Evolutionary conservation across 1,140 invertebrate genomes (phyloP).

Genomic region (Brachionus rubens): DNA sequence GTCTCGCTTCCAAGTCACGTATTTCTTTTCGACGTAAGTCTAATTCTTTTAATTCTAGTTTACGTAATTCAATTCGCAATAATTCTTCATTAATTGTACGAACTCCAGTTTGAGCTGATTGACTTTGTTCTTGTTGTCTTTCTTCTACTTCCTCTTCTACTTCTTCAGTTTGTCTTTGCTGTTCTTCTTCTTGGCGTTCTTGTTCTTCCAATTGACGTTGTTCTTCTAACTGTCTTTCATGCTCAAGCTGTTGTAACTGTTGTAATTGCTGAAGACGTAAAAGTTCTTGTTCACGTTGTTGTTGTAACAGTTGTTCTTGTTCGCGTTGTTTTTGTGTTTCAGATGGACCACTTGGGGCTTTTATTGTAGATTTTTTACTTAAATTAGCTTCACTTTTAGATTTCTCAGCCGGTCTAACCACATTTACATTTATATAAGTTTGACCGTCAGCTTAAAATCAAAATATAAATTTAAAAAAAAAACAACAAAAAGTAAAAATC

Average conservation of each 20-base stretch:
- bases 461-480: background rate
- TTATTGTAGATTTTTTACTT: background rate
- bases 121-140: background rate
- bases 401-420: background rate
- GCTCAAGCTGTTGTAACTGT: background rate
- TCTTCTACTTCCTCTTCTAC: background rate
- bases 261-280: background rate
- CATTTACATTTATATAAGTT: constrained; percentile 35
- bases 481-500: too few species aligned
- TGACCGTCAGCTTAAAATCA: background rate
- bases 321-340: background rate
- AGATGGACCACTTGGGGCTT: background rate
- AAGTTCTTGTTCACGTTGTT: background rate
- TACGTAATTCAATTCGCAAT: background rate
- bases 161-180: background rate
- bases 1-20: too few species aligned
- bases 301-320: background rate
- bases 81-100: background rate
- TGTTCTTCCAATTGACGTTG: background rate
- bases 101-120: background rate
- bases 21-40: too few species aligned
- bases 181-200: background rate
- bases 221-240: background rate
- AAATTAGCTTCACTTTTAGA: background rate
- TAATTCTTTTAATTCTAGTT: constrained; percentile 19